Conservation (phyloP, 2,888 invertebrate genomes). For the Tiliacea aurago region DNA sequence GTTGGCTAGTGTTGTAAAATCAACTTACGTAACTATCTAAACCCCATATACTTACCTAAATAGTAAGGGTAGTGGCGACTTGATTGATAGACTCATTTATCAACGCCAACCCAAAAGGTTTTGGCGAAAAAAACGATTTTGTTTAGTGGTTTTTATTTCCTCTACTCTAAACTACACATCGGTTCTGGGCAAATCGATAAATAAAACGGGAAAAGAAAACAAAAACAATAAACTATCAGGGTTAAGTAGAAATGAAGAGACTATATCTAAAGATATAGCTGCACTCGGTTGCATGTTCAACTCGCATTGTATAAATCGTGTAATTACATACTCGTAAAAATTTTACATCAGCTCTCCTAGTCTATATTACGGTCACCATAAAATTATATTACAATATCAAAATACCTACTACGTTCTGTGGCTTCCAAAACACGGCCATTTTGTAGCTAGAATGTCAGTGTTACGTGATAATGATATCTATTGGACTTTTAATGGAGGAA, state of each 20-base stretch:
- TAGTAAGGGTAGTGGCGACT: conserved; percentile 39
- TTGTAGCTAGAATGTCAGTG: conserved; percentile 35
- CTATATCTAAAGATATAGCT: not conserved
- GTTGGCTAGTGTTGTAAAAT: conserved; percentile 1
- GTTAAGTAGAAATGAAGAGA: not conserved
- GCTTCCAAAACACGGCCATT: conserved; percentile 51
- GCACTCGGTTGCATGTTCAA: conserved; percentile 29
- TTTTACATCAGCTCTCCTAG: conserved; percentile 44
- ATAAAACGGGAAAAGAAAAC: not conserved
- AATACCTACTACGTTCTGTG: conserved; percentile 44
- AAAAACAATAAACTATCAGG: not conserved
- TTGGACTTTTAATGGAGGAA: conserved; percentile 50
- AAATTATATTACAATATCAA: conserved; percentile 65
- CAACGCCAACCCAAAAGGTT: conserved; percentile 43
- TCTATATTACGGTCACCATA: conserved; percentile 52
- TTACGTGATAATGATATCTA: conserved; percentile 34
- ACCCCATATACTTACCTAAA: conserved; percentile 23
- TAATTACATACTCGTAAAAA: conserved; percentile 56
- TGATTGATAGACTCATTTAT: conserved; percentile 61
- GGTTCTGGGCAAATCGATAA: too few relatives aligned
- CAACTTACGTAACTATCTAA: conserved; percentile 25
- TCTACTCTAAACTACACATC: conserved; percentile 2
- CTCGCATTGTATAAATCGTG: conserved; percentile 24
- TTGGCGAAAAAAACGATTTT: conserved; percentile 28
- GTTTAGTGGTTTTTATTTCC: conserved; percentile 2